phyloP scores from a whole-genome alignment of 2,797 vertebrate species.

The Brachyalestes nurse region DNA sequence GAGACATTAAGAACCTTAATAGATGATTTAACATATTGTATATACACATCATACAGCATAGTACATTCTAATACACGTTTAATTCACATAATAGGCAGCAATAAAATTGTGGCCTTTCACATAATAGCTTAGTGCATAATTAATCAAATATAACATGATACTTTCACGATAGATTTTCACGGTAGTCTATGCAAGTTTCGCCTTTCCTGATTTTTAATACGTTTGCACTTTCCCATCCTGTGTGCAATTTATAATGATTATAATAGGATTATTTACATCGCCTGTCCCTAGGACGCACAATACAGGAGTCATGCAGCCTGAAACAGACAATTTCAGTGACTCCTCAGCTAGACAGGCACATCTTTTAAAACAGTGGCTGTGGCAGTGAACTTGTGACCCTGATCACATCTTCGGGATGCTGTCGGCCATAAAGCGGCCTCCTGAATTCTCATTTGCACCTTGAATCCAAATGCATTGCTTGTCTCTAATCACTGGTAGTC shows the following conservation, averaged over 20 bases:
- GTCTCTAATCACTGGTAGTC: background rate
- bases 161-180: too few species aligned
- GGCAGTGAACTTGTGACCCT: background rate
- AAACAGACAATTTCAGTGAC: background rate
- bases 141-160: too few species aligned
- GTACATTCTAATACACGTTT: background rate
- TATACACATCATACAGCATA: background rate
- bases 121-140: background rate
- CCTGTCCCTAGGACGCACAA: background rate
- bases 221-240: too few species aligned
- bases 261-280: background rate
- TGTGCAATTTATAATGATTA: background rate
- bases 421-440: background rate
- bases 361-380: background rate
- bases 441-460: background rate
- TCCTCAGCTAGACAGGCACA: background rate
- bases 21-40: background rate
- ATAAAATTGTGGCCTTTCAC: background rate
- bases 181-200: too few species aligned
- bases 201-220: too few species aligned
- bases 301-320: background rate
- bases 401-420: slow-evolving; percentile 3
- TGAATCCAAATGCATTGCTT: background rate
- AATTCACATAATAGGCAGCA: background rate
- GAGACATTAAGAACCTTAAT: background rate